phyloP scores from a whole-genome alignment of 2,888 invertebrate species.

The Acleris emargana region DNA sequence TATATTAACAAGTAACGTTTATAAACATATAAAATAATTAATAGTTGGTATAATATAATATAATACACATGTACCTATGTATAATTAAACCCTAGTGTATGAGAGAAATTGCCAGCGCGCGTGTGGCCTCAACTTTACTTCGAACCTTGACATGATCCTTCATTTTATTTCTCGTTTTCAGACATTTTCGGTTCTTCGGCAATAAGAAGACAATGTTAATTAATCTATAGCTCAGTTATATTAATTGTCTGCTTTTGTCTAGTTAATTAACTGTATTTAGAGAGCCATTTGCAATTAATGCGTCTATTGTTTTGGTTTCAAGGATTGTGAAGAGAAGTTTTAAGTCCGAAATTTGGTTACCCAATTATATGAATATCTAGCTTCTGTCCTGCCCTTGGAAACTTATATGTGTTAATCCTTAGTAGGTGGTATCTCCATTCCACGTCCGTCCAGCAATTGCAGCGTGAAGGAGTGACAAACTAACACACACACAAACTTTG shows the following conservation, averaged over 20 bases:
- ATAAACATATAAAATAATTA: too few species aligned
- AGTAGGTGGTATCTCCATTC: too few species aligned
- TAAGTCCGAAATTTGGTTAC: not conserved
- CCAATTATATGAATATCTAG: too few species aligned
- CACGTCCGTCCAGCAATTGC: too few species aligned
- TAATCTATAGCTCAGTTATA: constrained; percentile 5
- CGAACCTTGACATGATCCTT: constrained; percentile 53
- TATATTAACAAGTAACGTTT: too few species aligned
- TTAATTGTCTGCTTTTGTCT: constrained; percentile 14
- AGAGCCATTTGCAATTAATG: not conserved
- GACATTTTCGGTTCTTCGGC: constrained; percentile 13
- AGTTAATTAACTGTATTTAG: constrained; percentile 6
- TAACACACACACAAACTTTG: too few species aligned
- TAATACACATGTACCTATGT: too few species aligned
- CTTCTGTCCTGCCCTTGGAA: too few species aligned
- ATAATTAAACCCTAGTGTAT: too few species aligned
- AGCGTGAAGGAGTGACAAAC: too few species aligned
- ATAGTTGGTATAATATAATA: too few species aligned
- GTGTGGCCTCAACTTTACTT: not conserved
- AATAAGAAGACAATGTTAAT: constrained; percentile 13
- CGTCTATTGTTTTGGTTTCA: constrained; percentile 12
- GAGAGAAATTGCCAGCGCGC: not conserved
- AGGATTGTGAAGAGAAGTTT: constrained; percentile 4
- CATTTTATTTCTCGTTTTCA: constrained; percentile 23
- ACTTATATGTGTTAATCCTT: too few species aligned